Percentiles rank a stretch among this genome's conserved stretches.
phyloP scores from a whole-genome alignment of 2,113 vertebrate species.

The Labeo rohita region DNA sequence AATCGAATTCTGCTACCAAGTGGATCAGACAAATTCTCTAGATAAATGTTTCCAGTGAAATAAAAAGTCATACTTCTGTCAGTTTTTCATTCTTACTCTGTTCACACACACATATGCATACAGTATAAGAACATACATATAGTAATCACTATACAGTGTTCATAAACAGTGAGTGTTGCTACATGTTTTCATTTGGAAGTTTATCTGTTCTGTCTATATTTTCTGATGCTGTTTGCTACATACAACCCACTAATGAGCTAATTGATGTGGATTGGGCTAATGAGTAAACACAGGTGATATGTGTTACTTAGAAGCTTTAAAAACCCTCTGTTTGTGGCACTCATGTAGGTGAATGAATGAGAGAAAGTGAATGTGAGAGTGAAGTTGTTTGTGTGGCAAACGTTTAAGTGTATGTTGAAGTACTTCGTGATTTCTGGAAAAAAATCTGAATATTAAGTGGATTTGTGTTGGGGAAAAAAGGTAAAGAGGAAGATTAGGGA shows the following conservation, averaged over 20 bases:
- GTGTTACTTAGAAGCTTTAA: background rate
- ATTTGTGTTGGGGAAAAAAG: background rate
- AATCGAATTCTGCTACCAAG: background rate
- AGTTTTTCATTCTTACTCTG: background rate
- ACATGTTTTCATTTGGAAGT: background rate
- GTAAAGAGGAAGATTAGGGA: too few relatives aligned
- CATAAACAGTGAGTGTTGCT: background rate
- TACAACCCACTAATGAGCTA: background rate
- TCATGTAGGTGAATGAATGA: background rate
- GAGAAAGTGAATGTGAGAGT: background rate
- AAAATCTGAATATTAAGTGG: too few relatives aligned
- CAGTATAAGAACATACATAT: background rate
- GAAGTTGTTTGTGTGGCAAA: background rate
- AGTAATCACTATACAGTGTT: background rate
- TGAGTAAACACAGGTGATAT: background rate
- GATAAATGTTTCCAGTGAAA: background rate
- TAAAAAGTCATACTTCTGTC: too few relatives aligned
- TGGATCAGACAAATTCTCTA: too few relatives aligned
- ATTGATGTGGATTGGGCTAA: background rate
- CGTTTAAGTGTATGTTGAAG: too few relatives aligned
- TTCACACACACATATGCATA: background rate
- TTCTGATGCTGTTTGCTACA: too few relatives aligned
- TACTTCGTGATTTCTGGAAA: too few relatives aligned
- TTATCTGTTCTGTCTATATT: background rate
- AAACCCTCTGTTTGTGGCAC: background rate